Conservation (phyloP, 2,888 invertebrate species). For the Parelbella ahira region DNA sequence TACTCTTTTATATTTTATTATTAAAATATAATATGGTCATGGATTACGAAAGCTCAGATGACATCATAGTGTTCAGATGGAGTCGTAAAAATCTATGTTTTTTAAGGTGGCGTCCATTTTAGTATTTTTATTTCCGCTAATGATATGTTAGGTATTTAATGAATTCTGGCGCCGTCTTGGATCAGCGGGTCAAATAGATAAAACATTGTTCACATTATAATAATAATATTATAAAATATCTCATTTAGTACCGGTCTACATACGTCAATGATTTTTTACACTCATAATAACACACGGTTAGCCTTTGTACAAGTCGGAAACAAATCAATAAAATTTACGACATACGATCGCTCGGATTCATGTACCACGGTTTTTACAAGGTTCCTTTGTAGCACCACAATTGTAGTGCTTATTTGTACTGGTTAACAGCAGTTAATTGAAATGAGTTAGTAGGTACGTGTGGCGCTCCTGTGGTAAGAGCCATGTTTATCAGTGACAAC, state of each 20-base stretch:
- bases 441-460: too few relatives aligned
- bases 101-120: neutral
- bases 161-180: slow-evolving; percentile 13
- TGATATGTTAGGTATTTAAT: slow-evolving; percentile 9
- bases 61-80: slow-evolving; percentile 13
- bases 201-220: slow-evolving; percentile 3
- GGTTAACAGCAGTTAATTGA: too few relatives aligned
- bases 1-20: slow-evolving; percentile 5
- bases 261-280: slow-evolving; percentile 9
- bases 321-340: too few relatives aligned
- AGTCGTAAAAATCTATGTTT: slow-evolving; percentile 14
- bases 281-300: too few relatives aligned
- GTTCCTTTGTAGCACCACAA: too few relatives aligned
- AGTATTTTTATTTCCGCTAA: slow-evolving; percentile 15
- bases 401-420: too few relatives aligned
- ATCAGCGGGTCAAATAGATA: slow-evolving; percentile 13
- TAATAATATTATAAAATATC: slow-evolving; percentile 4
- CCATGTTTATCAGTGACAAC: too few relatives aligned
- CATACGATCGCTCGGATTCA: too few relatives aligned
- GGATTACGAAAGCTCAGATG: slow-evolving; percentile 4
- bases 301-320: too few relatives aligned
- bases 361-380: too few relatives aligned
- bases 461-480: too few relatives aligned
- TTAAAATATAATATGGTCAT: neutral
- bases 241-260: slow-evolving; percentile 4